Conservation (phyloP, 1,140 invertebrate genomes). For the Tachypleus tridentatus region DNA sequence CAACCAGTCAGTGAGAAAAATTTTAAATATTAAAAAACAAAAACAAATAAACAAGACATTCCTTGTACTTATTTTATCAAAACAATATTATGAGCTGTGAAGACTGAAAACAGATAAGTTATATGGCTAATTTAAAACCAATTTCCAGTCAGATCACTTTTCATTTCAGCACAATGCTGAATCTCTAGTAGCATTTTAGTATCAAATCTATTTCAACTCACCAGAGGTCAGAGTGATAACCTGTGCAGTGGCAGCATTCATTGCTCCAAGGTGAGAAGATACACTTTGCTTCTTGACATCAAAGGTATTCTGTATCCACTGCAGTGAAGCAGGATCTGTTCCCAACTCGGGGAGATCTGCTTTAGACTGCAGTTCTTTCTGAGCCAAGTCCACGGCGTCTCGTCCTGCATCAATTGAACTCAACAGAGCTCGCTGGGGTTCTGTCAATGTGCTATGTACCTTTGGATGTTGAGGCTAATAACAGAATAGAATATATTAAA, state of each 20-base stretch:
- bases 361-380: slow-evolving; percentile 58
- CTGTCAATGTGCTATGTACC: slow-evolving; percentile 57
- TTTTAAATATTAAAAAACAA: too few species aligned
- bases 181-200: slow-evolving; percentile 54
- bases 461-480: slow-evolving; percentile 61
- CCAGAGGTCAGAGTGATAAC: slow-evolving; percentile 82
- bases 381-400: slow-evolving; percentile 70
- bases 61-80: too few species aligned
- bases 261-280: slow-evolving; percentile 89
- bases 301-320: slow-evolving; percentile 85
- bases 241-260: slow-evolving; percentile 97
- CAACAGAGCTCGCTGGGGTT: slow-evolving; percentile 81
- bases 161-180: slow-evolving; percentile 84
- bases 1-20: too few species aligned
- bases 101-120: slow-evolving; percentile 26
- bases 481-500: too few species aligned
- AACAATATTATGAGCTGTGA: too few species aligned
- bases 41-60: too few species aligned
- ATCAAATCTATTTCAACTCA: slow-evolving; percentile 9
- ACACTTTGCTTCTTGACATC: slow-evolving; percentile 96
- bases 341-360: slow-evolving; percentile 3
- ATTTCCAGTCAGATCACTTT: slow-evolving; percentile 91
- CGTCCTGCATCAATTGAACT: slow-evolving; percentile 76
- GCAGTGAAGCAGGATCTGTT: slow-evolving; percentile 64
- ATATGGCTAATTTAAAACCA: slow-evolving; percentile 74